Conservation (phyloP, 2,797 vertebrate genomes). For the Crenuchus spilurus region DNA sequence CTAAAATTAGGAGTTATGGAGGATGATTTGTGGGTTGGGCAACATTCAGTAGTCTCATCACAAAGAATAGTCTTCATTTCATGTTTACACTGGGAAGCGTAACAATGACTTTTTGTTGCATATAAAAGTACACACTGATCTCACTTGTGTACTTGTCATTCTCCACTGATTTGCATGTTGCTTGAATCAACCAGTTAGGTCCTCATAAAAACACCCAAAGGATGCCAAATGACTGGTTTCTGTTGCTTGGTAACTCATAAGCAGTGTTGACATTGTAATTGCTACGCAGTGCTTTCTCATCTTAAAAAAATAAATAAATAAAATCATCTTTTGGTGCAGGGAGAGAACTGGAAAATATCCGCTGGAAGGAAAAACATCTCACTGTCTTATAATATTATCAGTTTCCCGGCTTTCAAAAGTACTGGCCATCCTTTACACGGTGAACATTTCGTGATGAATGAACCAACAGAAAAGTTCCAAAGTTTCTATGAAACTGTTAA, state of each 20-base stretch:
- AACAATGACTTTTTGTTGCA: background rate
- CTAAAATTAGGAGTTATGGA: no score
- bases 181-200: constrained; percentile 6
- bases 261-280: constrained; percentile 17
- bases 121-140: background rate
- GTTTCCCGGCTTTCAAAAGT: no score
- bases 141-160: constrained; percentile 4
- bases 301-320: background rate
- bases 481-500: no score
- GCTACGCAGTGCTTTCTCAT: background rate
- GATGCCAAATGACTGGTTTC: constrained; percentile 12
- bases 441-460: no score
- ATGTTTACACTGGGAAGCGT: background rate
- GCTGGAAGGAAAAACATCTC: no score
- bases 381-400: no score
- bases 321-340: background rate
- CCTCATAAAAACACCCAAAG: background rate
- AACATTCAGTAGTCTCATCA: background rate
- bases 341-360: background rate
- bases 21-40: no score
- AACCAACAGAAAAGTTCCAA: no score
- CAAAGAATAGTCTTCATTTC: background rate
- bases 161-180: background rate
- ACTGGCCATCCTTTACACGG: no score
- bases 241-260: constrained; percentile 34